phyloP scores from a whole-genome alignment of 2,797 vertebrate genomes.

The Crocodylus rhombifer region DNA sequence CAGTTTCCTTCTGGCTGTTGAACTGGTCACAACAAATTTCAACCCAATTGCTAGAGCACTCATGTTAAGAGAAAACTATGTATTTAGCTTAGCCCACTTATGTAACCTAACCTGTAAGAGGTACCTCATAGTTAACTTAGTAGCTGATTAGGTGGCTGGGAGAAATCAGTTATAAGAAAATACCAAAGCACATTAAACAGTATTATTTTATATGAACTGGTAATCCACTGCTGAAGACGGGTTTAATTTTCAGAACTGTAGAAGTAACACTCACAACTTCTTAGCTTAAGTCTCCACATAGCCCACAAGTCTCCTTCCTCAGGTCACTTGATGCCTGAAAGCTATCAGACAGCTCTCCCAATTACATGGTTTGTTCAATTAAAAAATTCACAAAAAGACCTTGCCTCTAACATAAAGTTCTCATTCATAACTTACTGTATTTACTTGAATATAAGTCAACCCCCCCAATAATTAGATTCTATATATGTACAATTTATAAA shows the following conservation, averaged over 20 bases:
- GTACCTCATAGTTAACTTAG: neutral
- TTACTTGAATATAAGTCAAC: too few species aligned
- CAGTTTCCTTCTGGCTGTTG: neutral
- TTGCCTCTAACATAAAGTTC: neutral
- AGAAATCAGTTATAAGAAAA: neutral
- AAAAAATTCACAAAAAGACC: too few species aligned
- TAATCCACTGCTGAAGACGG: neutral
- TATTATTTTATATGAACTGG: neutral
- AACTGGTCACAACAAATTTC: neutral
- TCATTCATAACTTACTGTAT: neutral
- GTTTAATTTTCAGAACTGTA: neutral
- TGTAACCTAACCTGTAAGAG: neutral
- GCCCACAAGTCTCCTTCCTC: too few species aligned
- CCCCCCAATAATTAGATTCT: too few species aligned
- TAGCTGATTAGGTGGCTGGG: neutral
- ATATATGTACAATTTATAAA: too few species aligned
- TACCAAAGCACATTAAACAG: neutral
- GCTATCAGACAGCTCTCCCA: too few species aligned
- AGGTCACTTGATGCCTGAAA: too few species aligned
- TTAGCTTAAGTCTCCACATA: neutral
- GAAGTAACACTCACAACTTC: neutral
- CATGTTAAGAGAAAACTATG: neutral
- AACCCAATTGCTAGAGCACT: neutral
- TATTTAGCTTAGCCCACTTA: neutral
- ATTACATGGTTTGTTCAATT: too few species aligned